Conservation (phyloP, 2,113 vertebrate genomes). For the Pheucticus melanocephalus region DNA sequence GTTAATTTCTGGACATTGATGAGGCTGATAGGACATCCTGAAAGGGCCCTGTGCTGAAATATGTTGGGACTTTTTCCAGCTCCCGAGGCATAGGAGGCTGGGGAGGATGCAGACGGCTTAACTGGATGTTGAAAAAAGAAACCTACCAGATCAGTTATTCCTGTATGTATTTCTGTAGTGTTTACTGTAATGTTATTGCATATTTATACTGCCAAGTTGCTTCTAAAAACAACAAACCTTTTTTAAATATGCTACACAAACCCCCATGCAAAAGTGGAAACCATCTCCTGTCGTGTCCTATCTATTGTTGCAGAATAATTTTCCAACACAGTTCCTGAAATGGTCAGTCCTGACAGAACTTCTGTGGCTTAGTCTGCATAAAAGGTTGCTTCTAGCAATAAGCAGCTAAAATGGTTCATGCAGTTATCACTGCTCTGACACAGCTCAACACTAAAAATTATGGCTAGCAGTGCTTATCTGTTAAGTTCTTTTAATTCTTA, state of each 20-base stretch:
- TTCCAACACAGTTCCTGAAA: constrained; percentile 8
- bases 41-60: neutral
- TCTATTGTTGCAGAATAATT: neutral
- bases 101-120: neutral
- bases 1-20: neutral
- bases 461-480: neutral
- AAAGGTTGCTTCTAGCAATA: neutral
- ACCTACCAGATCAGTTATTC: neutral
- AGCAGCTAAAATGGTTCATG: neutral
- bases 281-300: neutral
- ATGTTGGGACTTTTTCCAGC: neutral
- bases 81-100: neutral
- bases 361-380: neutral
- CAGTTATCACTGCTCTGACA: neutral
- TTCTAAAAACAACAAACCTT: neutral
- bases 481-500: neutral
- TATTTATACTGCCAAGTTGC: constrained; percentile 6
- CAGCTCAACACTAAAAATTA: neutral
- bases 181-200: neutral
- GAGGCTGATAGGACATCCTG: neutral
- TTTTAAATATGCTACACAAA: neutral
- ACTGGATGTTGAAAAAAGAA: constrained; percentile 32
- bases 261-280: neutral
- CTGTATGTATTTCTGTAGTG: neutral
- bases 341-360: neutral